Percentiles rank a stretch among this genome's conserved stretches.
phyloP scores from a whole-genome alignment of 2,888 invertebrate genomes.

The Orthonychiurus folsomi region DNA sequence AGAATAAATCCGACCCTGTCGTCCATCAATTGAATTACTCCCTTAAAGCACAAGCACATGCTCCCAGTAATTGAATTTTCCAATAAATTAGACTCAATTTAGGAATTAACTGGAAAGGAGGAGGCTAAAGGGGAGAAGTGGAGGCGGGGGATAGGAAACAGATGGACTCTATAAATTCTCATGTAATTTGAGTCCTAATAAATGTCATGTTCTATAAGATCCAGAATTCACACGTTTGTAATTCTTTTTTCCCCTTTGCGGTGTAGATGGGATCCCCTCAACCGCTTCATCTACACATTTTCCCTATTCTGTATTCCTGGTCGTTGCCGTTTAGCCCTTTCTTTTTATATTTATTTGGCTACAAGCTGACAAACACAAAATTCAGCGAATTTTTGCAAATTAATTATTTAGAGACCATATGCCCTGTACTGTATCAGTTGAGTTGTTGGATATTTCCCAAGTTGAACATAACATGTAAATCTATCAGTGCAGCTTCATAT shows the following conservation, averaged over 20 bases:
- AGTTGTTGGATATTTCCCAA: no score
- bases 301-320: no score
- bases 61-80: constrained; percentile 5
- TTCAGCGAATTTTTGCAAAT: no score
- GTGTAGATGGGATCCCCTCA: background rate
- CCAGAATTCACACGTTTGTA: background rate
- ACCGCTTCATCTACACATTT: no score
- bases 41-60: background rate
- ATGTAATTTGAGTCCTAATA: constrained; percentile 8
- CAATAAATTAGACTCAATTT: constrained; percentile 9
- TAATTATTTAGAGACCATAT: no score
- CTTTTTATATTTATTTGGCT: no score
- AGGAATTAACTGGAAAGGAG: background rate
- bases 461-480: no score
- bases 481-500: no score
- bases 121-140: background rate
- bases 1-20: constrained; percentile 5
- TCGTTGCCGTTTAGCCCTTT: no score
- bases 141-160: constrained; percentile 1
- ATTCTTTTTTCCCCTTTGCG: background rate
- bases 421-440: no score
- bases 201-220: constrained; percentile 6
- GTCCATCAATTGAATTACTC: constrained; percentile 2
- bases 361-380: no score
- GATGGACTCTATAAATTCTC: constrained; percentile 10